Percentiles rank a stretch among this genome's conserved stretches.
Evolutionary conservation across 2,113 vertebrate species (phyloP).

Genomic region (Limnothrissa miodon): DNA sequence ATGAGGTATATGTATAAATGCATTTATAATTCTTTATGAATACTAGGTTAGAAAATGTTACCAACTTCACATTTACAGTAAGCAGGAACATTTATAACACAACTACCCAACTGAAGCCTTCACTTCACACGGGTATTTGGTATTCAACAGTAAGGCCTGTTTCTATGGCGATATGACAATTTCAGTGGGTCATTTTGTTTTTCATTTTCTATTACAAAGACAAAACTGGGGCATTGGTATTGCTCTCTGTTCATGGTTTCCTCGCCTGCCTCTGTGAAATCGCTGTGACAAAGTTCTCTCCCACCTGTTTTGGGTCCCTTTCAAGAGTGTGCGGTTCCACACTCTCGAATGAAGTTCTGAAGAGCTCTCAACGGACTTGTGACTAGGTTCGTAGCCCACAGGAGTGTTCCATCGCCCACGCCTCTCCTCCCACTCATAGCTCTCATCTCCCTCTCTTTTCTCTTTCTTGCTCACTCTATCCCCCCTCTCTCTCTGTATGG

Average conservation of each 20-base stretch:
- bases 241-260: neutral
- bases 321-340: conserved; percentile 14
- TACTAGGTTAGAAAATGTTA: no score
- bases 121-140: neutral
- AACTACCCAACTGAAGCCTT: neutral
- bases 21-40: no score
- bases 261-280: neutral
- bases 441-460: neutral
- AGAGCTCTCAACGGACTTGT: conserved; percentile 67
- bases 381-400: conserved; percentile 66
- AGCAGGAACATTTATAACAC: no score
- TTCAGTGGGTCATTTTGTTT: neutral
- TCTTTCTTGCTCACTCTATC: neutral
- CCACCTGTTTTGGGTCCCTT: conserved; percentile 48
- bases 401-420: conserved; percentile 66
- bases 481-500: neutral
- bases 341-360: conserved; percentile 36
- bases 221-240: neutral
- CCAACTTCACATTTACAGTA: no score
- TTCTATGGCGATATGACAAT: neutral
- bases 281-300: conserved; percentile 6
- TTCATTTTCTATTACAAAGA: conserved; percentile 3
- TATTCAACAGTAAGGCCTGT: neutral
- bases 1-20: no score
- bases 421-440: conserved; percentile 56